Base-by-base conservation (phyloP, 2,888 invertebrate species). In the Acrocyrtus sp. region DNA sequence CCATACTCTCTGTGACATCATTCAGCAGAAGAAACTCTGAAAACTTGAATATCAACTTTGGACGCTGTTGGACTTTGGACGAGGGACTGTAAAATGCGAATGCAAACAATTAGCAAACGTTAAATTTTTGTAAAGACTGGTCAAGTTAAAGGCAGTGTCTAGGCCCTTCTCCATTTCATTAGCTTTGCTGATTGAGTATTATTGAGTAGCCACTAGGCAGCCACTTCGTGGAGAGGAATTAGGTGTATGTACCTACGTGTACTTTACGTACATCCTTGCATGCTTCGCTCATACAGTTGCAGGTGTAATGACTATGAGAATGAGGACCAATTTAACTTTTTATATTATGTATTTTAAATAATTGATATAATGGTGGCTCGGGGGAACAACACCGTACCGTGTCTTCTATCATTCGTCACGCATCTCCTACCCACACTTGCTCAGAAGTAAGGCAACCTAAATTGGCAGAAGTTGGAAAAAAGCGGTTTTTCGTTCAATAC, bases 361-460 rank as follows among this genome's bases (percentile, higher is more conserved):
- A 34, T 34, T 34, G 34, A 34, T 34, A 12, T 34, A 34, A 34
- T 34, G 12, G 34, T 34, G 12, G 61, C 69, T 56, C 26, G 56
- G 56, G 61, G 68, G 60, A 61, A 51, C 51, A 15, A 53, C 47
- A 5, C 5, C n/a, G 10, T 24, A 17, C n/a, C 19, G 27, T 45
- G 8, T 50, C 26, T 26, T 69, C 48, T 15, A 56, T 69, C 57
- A 50, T 27, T 60, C 69, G 69, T 69, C 69, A 69, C 69, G 69
- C 69, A 69, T 48, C 21, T 62, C 62, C 48, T 69, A 56, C 61
- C 26, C 41, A 56, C n/a, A 27, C 27, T 4, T 29, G 17, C 19
- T 48, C 48, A 50, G 47, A 3, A 24, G 26, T 24, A 50, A 34
- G 3, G 22, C 22, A 60, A 26, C n/a, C n/a, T n/a, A n/a, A 17